phyloP scores from a whole-genome alignment of 2,113 vertebrate species.

The Herpailurus yagouaroundi region DNA sequence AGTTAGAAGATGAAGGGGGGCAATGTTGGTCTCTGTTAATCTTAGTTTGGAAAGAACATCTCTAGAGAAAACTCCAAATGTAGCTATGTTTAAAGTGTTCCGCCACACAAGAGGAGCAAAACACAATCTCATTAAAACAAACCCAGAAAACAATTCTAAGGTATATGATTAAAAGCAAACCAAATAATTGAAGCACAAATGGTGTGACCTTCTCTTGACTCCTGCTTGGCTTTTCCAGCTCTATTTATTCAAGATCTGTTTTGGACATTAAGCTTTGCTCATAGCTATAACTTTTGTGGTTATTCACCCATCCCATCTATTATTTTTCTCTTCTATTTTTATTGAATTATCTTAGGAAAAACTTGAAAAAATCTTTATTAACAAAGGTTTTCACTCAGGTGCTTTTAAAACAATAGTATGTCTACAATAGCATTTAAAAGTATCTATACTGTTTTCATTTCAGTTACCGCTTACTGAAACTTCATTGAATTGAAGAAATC shows the following conservation, averaged over 20 bases:
- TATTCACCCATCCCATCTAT: neutral
- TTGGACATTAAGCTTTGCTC: conserved; percentile 29
- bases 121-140: conserved; percentile 61
- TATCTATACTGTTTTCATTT: neutral
- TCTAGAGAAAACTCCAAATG: conserved; percentile 7
- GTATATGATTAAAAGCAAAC: conserved; percentile 42
- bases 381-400: conserved; percentile 16
- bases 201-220: conserved; percentile 22
- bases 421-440: neutral
- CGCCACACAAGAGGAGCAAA: neutral
- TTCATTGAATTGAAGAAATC: conserved; percentile 12
- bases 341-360: conserved; percentile 21
- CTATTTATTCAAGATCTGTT: neutral
- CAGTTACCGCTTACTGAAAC: conserved; percentile 27
- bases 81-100: conserved; percentile 28
- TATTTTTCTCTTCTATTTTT: neutral
- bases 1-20: neutral
- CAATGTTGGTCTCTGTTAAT: neutral
- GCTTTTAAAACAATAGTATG: conserved; percentile 33
- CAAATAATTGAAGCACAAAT: conserved; percentile 35
- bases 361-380: conserved; percentile 26
- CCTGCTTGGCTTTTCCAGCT: neutral
- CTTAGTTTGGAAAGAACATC: conserved; percentile 34
- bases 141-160: conserved; percentile 41
- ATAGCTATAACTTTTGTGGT: neutral